Conservation (phyloP, 2,888 invertebrate genomes). For the Periphyllus acericola region DNA sequence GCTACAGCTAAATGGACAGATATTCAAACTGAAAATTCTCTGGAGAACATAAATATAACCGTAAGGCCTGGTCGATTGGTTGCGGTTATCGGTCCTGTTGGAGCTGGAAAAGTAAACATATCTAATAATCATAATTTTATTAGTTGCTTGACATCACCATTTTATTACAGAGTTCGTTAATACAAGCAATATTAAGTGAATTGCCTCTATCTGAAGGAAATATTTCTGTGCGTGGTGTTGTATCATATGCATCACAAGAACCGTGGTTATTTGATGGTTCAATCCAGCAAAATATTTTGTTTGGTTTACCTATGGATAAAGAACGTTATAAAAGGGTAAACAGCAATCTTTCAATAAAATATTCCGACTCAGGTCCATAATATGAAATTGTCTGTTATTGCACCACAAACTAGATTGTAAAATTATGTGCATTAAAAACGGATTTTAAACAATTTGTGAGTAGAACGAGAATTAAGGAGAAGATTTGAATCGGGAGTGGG, state of each 20-base stretch:
- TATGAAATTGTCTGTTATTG: slow-evolving; percentile 37
- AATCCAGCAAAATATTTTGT: slow-evolving; percentile 91
- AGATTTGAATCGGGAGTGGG: too few species aligned
- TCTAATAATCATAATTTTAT: slow-evolving; percentile 63
- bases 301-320: slow-evolving; percentile 81
- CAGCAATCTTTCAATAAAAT: slow-evolving; percentile 55
- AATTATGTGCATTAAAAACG: slow-evolving; percentile 77
- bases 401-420: slow-evolving; percentile 70
- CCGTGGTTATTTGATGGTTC: slow-evolving; percentile 88
- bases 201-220: slow-evolving; percentile 76
- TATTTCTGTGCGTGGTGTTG: slow-evolving; percentile 75
- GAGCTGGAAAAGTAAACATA: slow-evolving; percentile 80
- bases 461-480: too few species aligned
- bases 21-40: slow-evolving; percentile 69
- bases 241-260: slow-evolving; percentile 86
- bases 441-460: slow-evolving; percentile 80
- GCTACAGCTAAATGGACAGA: slow-evolving; percentile 70
- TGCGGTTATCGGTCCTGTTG: slow-evolving; percentile 80
- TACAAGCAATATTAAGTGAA: slow-evolving; percentile 81
- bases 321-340: slow-evolving; percentile 74
- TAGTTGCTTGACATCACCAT: not conserved
- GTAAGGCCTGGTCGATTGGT: slow-evolving; percentile 73
- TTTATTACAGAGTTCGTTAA: slow-evolving; percentile 72
- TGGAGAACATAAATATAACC: slow-evolving; percentile 71
- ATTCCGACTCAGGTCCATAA: not conserved